phyloP scores from a whole-genome alignment of 2,888 invertebrate species.

The Sesia bembeciformis region DNA sequence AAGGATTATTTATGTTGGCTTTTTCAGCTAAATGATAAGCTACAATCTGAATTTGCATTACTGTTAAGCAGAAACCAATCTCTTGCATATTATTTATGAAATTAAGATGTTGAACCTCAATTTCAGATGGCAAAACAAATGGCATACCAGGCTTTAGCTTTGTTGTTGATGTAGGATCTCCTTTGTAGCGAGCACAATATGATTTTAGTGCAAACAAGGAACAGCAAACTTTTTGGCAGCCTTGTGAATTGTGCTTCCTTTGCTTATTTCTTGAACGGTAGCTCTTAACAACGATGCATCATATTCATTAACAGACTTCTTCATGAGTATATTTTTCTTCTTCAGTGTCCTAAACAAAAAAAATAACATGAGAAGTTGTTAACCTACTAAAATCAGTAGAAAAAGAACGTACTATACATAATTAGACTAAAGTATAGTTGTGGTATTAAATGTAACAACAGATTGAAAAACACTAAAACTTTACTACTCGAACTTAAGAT shows the following conservation, averaged over 20 bases:
- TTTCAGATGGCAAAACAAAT: not conserved
- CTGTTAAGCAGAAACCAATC: not conserved
- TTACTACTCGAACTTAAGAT: no score
- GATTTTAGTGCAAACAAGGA: not conserved
- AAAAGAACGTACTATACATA: no score
- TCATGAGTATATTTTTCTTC: no score
- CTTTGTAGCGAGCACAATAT: not conserved
- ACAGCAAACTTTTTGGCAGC: not conserved
- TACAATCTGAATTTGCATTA: constrained; percentile 1
- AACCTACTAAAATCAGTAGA: no score
- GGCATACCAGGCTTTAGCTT: not conserved
- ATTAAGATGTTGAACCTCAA: not conserved
- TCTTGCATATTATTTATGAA: not conserved
- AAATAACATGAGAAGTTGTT: no score
- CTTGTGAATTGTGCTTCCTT: not conserved
- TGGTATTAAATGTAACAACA: no score
- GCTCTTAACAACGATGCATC: not conserved
- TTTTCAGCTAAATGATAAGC: constrained; percentile 1
- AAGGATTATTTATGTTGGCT: not conserved
- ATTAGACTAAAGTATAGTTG: no score
- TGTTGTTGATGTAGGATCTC: not conserved
- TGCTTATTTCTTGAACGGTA: not conserved
- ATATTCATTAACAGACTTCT: no score
- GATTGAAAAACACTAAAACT: no score
- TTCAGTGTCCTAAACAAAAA: no score